These are phyloP conservation scores for Bufotes viridis DNA, from an alignment of 2,797 vertebrate genomes.

Conservation along the genomic window DNA sequence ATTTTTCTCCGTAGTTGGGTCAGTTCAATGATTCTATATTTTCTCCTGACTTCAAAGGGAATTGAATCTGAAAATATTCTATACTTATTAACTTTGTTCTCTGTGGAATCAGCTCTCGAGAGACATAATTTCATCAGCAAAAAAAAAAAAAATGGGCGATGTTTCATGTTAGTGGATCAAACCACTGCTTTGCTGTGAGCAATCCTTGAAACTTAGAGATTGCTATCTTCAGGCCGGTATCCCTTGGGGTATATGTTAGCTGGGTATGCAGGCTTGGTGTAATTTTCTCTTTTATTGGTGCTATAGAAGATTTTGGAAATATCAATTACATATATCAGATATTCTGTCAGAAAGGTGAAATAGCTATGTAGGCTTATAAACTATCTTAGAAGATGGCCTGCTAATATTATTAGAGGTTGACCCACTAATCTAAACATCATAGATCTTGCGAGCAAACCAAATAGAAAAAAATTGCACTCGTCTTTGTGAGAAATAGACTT, in stretches of 20 bases:
- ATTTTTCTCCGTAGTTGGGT: slow-evolving; percentile 28
- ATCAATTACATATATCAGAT: background rate
- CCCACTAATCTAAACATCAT: slow-evolving; percentile 1
- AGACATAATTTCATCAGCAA: slow-evolving; percentile 41
- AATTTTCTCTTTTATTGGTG: slow-evolving; percentile 6
- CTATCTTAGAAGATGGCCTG: background rate
- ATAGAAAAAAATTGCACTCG: background rate
- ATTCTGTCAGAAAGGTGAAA: slow-evolving; percentile 11
- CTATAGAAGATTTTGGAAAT: slow-evolving; percentile 22
- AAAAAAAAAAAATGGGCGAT: slow-evolving; percentile 17
- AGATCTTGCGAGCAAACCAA: background rate
- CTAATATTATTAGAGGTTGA: background rate
- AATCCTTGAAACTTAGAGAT: slow-evolving; percentile 24
- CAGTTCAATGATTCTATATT: slow-evolving; percentile 42
- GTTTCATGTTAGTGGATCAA: slow-evolving; percentile 51
- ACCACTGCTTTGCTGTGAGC: slow-evolving; percentile 37
- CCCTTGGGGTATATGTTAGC: slow-evolving; percentile 1
- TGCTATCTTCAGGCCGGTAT: slow-evolving; percentile 27
- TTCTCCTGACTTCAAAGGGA: slow-evolving; percentile 43
- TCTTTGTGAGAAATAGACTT: background rate
- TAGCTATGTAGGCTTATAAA: background rate
- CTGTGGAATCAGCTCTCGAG: slow-evolving; percentile 37
- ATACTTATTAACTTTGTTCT: slow-evolving; percentile 49
- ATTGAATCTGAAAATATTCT: slow-evolving; percentile 32
- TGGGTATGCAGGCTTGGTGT: background rate